Evolutionary conservation across 2,888 invertebrate species (phyloP), one percentile per base, ranked within the genome.

Genomic region (Alloscopus bannaensis): DNA sequence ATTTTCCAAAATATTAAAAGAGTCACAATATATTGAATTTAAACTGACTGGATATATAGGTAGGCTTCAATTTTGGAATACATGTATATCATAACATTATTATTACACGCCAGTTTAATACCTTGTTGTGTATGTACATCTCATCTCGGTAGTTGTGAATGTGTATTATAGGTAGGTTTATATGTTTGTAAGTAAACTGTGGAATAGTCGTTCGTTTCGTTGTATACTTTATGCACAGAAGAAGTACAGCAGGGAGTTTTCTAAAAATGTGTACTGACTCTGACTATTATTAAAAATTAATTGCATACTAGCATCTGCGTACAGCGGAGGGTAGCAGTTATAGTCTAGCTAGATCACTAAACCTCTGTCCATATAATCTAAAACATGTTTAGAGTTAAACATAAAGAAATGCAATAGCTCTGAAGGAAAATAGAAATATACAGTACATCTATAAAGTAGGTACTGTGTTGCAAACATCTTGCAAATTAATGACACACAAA

Each of bases 261-360:
- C 16, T n/a, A 36, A 26, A 13, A 36, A 2, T 36, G 18, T 36
- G 18, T 20, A 4, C 42, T 47, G 18, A 22, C 42, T 62, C 40
- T 45, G n/a, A 26, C 16, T 47, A 50, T 22, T 36, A 55, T 68
- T 68, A 68, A 68, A 66, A 68, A 68, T 68, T 68, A 68, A 68
- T 68, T 68, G 68, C 68, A 68, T 68, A 60, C 20, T 60, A 47
- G 13, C 4, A 57, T 57, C n/a, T 57, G 28, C 16, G 8, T 47
- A 47, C 18, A n/a, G 8, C 47, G 8, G 13, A 11, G 18, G 47
- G 8, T 47, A 4, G 13, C 13, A 47, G 18, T n/a, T 47, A 8
- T 36, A 13, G 36, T 8, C 6, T 8, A 36, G 13, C 36, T 6
- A 13, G 36, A 36, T 8, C 36, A 36, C 6, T 36, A 36, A 8